These are phyloP conservation scores for Halcyon chelicuti DNA, from an alignment of 2,797 vertebrate species.

Conservation along the genomic window DNA sequence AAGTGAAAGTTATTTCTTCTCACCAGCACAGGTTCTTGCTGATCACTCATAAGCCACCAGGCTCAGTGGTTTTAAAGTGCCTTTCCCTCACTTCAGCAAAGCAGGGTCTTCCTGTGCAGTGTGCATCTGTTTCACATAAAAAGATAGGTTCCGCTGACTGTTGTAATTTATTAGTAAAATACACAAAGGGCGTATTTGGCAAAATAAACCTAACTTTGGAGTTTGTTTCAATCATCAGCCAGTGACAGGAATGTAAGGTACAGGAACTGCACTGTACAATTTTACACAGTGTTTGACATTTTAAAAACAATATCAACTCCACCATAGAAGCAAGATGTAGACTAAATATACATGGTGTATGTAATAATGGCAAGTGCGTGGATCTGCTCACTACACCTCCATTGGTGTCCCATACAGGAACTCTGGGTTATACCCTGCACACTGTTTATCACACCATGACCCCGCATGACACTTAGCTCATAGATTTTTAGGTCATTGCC, in stretches of 20 bases:
- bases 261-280: background rate
- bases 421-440: background rate
- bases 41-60: background rate
- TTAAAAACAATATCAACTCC: background rate
- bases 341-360: background rate
- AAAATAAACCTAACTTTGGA: background rate
- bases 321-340: background rate
- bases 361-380: background rate
- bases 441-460: background rate
- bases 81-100: background rate
- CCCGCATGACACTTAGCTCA: background rate
- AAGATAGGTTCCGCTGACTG: background rate
- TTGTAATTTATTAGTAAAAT: background rate
- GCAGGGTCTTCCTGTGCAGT: background rate
- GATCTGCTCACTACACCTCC: background rate
- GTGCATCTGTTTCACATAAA: background rate
- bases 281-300: background rate
- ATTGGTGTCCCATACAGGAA: background rate
- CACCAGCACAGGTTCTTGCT: background rate
- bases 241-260: fast-evolving
- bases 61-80: background rate
- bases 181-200: background rate
- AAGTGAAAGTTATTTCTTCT: background rate
- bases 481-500: background rate
- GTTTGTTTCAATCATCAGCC: background rate